Conservation (phyloP, 1,140 invertebrate species). For the Brachionus calyciflorus region DNA sequence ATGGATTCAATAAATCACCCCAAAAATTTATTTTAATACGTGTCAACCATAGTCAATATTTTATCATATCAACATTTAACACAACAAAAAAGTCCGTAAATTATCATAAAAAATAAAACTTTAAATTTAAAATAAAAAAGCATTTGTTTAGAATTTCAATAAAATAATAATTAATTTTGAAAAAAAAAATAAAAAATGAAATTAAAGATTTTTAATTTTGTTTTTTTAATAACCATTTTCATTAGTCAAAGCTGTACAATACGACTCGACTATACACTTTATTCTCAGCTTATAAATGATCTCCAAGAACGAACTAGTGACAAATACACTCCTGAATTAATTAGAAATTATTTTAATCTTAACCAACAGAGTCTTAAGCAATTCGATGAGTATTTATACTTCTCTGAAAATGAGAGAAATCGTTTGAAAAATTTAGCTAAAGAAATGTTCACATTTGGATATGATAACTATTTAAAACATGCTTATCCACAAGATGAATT, state of each 20-base stretch:
- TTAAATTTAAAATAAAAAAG: too few species aligned
- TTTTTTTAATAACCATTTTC: neutral
- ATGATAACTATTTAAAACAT: slow-evolving; percentile 66
- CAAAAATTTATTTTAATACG: too few species aligned
- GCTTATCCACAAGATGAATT: slow-evolving; percentile 66
- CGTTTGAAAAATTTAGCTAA: slow-evolving; percentile 43
- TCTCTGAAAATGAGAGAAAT: slow-evolving; percentile 9
- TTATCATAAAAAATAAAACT: too few species aligned
- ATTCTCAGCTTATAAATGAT: neutral
- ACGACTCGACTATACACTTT: slow-evolving; percentile 14
- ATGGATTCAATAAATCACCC: too few species aligned
- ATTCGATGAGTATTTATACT: slow-evolving; percentile 13
- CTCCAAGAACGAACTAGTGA: neutral
- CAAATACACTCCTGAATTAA: neutral
- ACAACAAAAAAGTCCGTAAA: too few species aligned
- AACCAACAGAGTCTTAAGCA: neutral
- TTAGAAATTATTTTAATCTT: slow-evolving; percentile 32
- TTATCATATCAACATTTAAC: too few species aligned
- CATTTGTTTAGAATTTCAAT: neutral
- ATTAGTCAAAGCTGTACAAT: neutral
- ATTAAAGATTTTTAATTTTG: neutral
- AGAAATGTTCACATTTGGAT: slow-evolving; percentile 66
- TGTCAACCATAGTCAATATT: too few species aligned
- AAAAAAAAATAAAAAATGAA: neutral
- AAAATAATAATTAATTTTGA: neutral